These are phyloP conservation scores for Pollenia labialis DNA, from an alignment of 2,888 invertebrate genomes.

Conservation along the genomic window DNA sequence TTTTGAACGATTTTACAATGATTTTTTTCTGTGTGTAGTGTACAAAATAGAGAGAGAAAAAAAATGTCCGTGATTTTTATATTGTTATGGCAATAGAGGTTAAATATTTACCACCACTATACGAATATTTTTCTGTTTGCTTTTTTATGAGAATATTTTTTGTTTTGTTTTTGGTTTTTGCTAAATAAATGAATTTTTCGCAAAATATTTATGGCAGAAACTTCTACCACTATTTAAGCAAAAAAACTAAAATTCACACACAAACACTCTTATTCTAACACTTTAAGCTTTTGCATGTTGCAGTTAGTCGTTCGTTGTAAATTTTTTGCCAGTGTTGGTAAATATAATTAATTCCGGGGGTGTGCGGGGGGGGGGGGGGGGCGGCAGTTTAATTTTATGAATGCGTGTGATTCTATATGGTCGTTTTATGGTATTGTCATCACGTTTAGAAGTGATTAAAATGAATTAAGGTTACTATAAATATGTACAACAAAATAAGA, in stretches of 20 bases:
- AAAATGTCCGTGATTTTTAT: conserved; percentile 13
- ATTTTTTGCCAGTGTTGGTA: conserved; percentile 54
- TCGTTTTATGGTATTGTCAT: conserved; percentile 70
- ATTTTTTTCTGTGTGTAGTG: not conserved
- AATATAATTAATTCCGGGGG: conserved; percentile 69
- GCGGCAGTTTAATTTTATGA: conserved; percentile 41
- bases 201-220: conserved; percentile 64
- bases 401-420: conserved; percentile 57
- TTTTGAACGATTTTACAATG: no score
- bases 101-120: conserved; percentile 68
- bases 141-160: conserved; percentile 2
- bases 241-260: not conserved
- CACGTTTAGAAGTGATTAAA: conserved; percentile 73
- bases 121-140: conserved; percentile 13
- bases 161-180: conserved; percentile 17
- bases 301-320: conserved; percentile 16
- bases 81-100: conserved; percentile 62
- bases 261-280: not conserved
- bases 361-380: no score
- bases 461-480: conserved; percentile 65
- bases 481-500: not conserved
- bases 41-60: conserved; percentile 10
- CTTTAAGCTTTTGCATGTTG: conserved; percentile 30
- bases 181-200: conserved; percentile 60
- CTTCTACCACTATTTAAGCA: conserved; percentile 36